Percentiles rank a stretch among this genome's conserved stretches.
phyloP scores from a whole-genome alignment of 2,888 invertebrate species.

The Drosophila basisetae region DNA sequence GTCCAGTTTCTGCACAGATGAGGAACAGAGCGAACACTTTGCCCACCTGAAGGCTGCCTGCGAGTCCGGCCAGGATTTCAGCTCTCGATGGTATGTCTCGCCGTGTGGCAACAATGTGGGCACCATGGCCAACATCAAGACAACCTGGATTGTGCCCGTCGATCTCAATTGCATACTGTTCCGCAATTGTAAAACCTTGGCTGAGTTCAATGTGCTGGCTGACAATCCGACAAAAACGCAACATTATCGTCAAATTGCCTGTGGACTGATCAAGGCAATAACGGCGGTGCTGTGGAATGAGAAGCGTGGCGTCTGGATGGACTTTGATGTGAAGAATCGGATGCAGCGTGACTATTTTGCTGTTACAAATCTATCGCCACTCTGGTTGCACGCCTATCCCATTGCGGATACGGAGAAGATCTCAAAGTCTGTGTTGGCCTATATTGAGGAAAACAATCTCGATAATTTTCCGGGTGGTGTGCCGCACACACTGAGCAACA shows the following conservation, averaged over 20 bases:
- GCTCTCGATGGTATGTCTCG: conserved; percentile 93
- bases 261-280: conserved; percentile 87
- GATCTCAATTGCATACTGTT: conserved; percentile 95
- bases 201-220: conserved; percentile 88
- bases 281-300: conserved; percentile 93
- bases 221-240: conserved; percentile 87
- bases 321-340: conserved; percentile 90
- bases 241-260: conserved; percentile 88
- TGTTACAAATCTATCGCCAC: conserved; percentile 92
- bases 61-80: conserved; percentile 98
- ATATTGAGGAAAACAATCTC: conserved; percentile 89
- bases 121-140: conserved; percentile 90
- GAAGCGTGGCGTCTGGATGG: conserved; percentile 93
- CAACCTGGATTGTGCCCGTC: conserved; percentile 94
- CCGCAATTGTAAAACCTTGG: conserved; percentile 91
- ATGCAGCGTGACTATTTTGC: conserved; percentile 90
- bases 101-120: conserved; percentile 89
- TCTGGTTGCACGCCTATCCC: conserved; percentile 93
- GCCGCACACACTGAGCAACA: conserved; percentile 91
- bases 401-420: conserved; percentile 87
- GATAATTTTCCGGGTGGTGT: conserved; percentile 90
- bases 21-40: conserved; percentile 89
- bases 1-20: conserved; percentile 86
- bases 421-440: conserved; percentile 88
- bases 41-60: conserved; percentile 95